phyloP scores from a whole-genome alignment of 2,888 invertebrate genomes.

The Tricholauxania praeusta region DNA sequence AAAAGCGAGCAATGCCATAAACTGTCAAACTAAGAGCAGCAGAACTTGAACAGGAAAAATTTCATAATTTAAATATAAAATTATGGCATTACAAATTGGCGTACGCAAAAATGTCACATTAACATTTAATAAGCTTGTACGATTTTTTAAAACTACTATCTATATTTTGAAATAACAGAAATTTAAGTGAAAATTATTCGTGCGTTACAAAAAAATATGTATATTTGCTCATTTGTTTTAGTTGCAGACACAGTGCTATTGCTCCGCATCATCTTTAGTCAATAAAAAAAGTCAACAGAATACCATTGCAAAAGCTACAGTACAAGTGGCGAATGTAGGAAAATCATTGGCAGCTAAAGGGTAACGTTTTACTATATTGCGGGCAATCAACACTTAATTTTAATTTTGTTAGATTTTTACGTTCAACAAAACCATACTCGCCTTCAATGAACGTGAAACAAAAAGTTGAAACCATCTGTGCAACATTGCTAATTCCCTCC shows the following conservation, averaged over 20 bases:
- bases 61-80: constrained; percentile 6
- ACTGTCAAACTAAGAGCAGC: too few relatives aligned
- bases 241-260: neutral
- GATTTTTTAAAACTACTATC: constrained; percentile 20
- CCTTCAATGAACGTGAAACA: constrained; percentile 77
- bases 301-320: constrained; percentile 1
- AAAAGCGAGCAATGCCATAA: too few relatives aligned
- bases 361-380: constrained; percentile 62
- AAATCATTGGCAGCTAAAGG: constrained; percentile 79
- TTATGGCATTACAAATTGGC: constrained; percentile 43
- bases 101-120: constrained; percentile 51
- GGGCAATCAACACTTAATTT: neutral
- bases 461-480: constrained; percentile 74
- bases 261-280: neutral
- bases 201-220: neutral
- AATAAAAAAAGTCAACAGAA: neutral
- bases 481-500: constrained; percentile 70
- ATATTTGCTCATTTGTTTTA: neutral
- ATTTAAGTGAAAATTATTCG: neutral
- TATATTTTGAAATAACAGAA: neutral
- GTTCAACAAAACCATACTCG: constrained; percentile 79
- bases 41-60: too few relatives aligned
- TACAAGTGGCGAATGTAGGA: constrained; percentile 69
- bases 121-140: constrained; percentile 49
- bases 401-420: constrained; percentile 75